Base-by-base conservation (phyloP, 92 coral and sea anemone species). In the Pocillopora meandrina region DNA sequence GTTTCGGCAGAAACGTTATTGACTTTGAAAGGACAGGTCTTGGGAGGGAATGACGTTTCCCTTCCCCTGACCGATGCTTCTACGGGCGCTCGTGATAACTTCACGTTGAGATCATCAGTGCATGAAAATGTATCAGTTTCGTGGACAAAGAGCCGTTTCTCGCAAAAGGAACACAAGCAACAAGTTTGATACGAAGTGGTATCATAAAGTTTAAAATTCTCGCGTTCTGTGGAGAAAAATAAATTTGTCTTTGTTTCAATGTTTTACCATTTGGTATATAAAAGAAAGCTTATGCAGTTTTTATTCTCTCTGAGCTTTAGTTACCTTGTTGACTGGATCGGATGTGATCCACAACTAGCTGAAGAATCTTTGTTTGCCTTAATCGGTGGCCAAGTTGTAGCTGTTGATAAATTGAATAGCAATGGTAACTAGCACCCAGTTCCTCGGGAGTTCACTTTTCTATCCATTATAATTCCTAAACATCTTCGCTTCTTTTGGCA, bases 271-370 rank as follows among this genome's bases (percentile, higher is more conserved):
- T 42, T 42, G 8, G 52, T 42, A 42, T 42, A 42, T 42, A 42
- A 42, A 3, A 42, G 8, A 42, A 42, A 42, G 52, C 52, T 42
- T 3, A 42, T 42, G 52, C 52, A 1, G 9, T 7, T 0, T 18
- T 33, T 31, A 65, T 20, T 12, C 23, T 12, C 56, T 8, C 12
- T 15, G 21, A 15, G 2, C n/a, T 17, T n/a, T n/a, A 2, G 61
- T 81, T 33, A 81, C 77, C 85, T 35, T 71, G 77, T 34, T 62
- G 55, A 62, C 73, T 62, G 55, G 78, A 71, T 31, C 86, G 80
- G 47, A 73, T 61, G 73, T 61, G 61, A 64, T 83, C 86, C 17
- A 83, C 61, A 1, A 77, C 75, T 23, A 83, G 86, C 57, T 83
- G 79, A 2, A 83, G 73, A 74, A 83, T 83, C 80, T 42, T 47